Evolutionary conservation across 2,888 invertebrate genomes (phyloP).

Genomic region (Caenorhabditis wallacei): DNA sequence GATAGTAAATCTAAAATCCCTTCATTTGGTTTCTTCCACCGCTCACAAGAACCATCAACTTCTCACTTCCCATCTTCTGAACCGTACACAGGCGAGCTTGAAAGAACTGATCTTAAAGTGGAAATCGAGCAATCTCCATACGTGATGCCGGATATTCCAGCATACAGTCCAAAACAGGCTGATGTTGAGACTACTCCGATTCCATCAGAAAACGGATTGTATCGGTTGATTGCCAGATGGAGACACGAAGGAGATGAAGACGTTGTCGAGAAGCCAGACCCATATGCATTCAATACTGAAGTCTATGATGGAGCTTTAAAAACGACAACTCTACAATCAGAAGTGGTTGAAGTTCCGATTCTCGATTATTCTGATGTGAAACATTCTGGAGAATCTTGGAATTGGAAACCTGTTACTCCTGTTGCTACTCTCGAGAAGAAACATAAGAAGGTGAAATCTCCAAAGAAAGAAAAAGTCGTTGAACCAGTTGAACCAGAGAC

Average conservation of each 20-base stretch:
- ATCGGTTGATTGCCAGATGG: constrained; percentile 59
- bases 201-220: neutral
- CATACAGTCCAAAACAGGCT: constrained; percentile 33
- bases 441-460: constrained; percentile 43
- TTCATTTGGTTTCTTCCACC: constrained; percentile 45
- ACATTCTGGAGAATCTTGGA: neutral
- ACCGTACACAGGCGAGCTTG: constrained; percentile 39
- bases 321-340: constrained; percentile 25
- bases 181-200: constrained; percentile 1
- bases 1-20: constrained; percentile 38
- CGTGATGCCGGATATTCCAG: constrained; percentile 31
- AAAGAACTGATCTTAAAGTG: constrained; percentile 15
- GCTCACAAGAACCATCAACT: constrained; percentile 1
- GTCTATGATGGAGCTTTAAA: constrained; percentile 58
- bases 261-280: constrained; percentile 56
- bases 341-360: constrained; percentile 45
- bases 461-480: constrained; percentile 40
- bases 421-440: constrained; percentile 47
- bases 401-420: constrained; percentile 33
- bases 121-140: constrained; percentile 54
- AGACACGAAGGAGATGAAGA: constrained; percentile 72
- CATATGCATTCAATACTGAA: constrained; percentile 19
- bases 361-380: constrained; percentile 40
- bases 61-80: constrained; percentile 27
- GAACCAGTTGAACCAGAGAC: constrained; percentile 45